A percentile compares a stretch with the other conserved stretches of the same genome.
Evolutionary conservation across 1,140 invertebrate genomes (phyloP).

Genomic region (Pogonus chalceus): DNA sequence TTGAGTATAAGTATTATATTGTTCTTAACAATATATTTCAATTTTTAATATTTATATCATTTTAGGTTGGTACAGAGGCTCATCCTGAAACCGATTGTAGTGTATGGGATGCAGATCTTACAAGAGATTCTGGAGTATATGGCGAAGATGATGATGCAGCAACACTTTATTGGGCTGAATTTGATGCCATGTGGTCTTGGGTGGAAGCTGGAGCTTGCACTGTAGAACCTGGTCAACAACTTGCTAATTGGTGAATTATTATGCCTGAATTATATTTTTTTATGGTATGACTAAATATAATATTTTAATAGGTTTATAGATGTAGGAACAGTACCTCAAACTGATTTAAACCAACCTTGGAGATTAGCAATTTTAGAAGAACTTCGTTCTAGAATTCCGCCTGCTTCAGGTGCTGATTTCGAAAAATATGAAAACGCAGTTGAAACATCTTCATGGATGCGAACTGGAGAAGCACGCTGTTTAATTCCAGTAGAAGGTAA

Average conservation of each 20-base stretch:
- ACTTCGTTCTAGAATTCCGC: constrained; percentile 46
- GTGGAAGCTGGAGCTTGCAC: constrained; percentile 68
- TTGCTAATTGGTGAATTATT: constrained; percentile 70
- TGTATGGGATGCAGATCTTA: constrained; percentile 59
- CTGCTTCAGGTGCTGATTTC: constrained; percentile 38
- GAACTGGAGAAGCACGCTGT: constrained; percentile 63
- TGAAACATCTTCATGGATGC: constrained; percentile 74
- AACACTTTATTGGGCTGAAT: constrained; percentile 60
- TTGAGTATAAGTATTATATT: background rate
- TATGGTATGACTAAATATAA: background rate
- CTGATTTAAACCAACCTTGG: constrained; percentile 63
- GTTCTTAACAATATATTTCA: background rate
- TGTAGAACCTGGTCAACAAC: constrained; percentile 49
- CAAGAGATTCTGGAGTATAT: constrained; percentile 59
- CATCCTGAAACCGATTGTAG: constrained; percentile 71
- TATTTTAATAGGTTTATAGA: constrained; percentile 41
- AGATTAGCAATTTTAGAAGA: constrained; percentile 60
- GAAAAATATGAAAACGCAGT: constrained; percentile 59
- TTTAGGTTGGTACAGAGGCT: constrained; percentile 55
- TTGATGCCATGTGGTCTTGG: constrained; percentile 65
- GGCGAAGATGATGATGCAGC: constrained; percentile 62
- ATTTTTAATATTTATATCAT: background rate
- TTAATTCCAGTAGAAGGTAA: constrained; percentile 46
- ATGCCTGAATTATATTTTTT: constrained; percentile 4
- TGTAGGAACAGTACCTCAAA: constrained; percentile 42